phyloP scores from a whole-genome alignment of 2,888 invertebrate genomes.

The Drosophila tripunctata region DNA sequence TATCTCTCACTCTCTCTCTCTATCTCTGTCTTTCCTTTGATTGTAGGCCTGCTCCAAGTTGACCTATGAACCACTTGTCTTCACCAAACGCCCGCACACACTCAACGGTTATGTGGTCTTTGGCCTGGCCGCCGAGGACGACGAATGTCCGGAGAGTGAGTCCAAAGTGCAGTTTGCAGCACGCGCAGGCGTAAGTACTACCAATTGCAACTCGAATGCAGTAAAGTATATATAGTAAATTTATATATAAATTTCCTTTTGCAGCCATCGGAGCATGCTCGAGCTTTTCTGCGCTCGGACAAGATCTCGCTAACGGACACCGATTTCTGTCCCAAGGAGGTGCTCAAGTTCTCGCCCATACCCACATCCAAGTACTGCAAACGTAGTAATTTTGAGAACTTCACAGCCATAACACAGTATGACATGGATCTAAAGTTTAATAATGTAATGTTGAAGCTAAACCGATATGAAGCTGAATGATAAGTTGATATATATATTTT shows the following conservation, averaged over 20 bases:
- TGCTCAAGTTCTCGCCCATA: constrained; percentile 83
- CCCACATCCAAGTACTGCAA: constrained; percentile 84
- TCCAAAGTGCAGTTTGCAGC: constrained; percentile 80
- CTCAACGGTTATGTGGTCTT: constrained; percentile 81
- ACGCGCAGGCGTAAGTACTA: constrained; percentile 82
- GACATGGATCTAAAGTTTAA: constrained; percentile 82
- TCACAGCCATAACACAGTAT: constrained; percentile 83
- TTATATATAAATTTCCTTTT: neutral
- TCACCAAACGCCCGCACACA: constrained; percentile 83
- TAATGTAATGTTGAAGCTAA: no score
- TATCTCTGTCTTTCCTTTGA: neutral
- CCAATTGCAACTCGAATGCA: neutral
- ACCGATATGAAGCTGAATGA: no score
- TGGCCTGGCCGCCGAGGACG: constrained; percentile 74
- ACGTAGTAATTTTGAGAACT: constrained; percentile 82
- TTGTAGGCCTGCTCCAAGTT: constrained; percentile 82
- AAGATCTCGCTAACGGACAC: constrained; percentile 81
- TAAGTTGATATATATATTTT: neutral
- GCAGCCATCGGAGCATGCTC: constrained; percentile 83
- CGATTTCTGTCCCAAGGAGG: constrained; percentile 83
- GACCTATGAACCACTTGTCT: constrained; percentile 82
- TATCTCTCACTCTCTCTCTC: constrained; percentile 1
- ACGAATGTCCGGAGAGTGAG: constrained; percentile 76
- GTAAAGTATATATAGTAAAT: neutral
- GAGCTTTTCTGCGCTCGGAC: constrained; percentile 80